Conservation (phyloP, 2,113 vertebrate species). For the Salvelinus alpinus region DNA sequence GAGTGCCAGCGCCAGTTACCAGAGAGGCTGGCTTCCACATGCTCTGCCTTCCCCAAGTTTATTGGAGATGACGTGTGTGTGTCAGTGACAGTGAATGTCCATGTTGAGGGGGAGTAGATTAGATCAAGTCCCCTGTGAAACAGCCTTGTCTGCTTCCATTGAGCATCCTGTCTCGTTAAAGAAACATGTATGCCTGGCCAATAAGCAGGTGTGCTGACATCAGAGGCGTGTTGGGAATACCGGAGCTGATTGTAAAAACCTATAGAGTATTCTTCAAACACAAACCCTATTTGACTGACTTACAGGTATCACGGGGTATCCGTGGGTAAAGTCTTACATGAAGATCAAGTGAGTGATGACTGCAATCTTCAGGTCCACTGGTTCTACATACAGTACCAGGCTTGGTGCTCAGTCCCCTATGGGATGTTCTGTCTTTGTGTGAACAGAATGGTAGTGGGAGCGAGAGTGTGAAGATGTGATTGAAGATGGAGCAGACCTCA, state of each 20-base stretch:
- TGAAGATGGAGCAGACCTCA: background rate
- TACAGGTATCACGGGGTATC: background rate
- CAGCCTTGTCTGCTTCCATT: constrained; percentile 66
- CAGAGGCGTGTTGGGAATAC: constrained; percentile 57
- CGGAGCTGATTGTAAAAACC: constrained; percentile 53
- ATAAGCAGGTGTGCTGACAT: constrained; percentile 63
- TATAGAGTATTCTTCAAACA: constrained; percentile 51
- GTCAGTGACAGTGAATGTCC: constrained; percentile 67
- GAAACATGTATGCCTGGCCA: constrained; percentile 52
- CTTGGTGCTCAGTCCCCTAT: background rate
- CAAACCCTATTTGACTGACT: constrained; percentile 39
- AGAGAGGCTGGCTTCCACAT: constrained; percentile 32
- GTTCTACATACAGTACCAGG: background rate
- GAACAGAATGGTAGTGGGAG: constrained; percentile 21
- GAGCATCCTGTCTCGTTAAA: constrained; percentile 66
- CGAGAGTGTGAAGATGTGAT: constrained; percentile 13
- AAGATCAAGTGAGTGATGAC: constrained; percentile 18
- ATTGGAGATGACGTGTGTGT: constrained; percentile 57
- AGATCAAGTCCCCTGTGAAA: constrained; percentile 69
- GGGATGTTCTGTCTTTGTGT: constrained; percentile 42
- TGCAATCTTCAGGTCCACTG: background rate
- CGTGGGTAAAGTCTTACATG: background rate
- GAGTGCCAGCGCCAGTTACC: constrained; percentile 55
- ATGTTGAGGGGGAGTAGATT: constrained; percentile 64
- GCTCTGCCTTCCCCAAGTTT: constrained; percentile 59